Conservation (phyloP, 2,113 vertebrate species). For the Phrynosoma platyrhinos region DNA sequence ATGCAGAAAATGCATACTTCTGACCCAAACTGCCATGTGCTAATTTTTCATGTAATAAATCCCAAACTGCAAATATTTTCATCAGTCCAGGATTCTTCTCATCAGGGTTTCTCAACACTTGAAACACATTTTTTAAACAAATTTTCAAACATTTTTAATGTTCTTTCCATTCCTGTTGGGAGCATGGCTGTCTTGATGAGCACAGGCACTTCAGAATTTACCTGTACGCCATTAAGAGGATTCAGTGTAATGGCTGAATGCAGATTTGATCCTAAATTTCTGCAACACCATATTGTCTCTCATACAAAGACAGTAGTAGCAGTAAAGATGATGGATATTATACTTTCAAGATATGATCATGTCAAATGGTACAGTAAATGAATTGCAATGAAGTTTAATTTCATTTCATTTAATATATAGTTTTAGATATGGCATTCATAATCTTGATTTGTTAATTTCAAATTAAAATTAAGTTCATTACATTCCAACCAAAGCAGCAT, state of each 20-base stretch:
- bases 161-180: not conserved
- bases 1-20: too few relatives aligned
- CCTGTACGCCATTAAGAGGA: too few relatives aligned
- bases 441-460: slow-evolving; percentile 13
- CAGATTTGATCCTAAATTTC: not conserved
- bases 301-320: not conserved
- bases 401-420: not conserved
- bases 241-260: too few relatives aligned
- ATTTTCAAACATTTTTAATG: too few relatives aligned
- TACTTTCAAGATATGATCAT: slow-evolving; percentile 20
- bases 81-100: too few relatives aligned
- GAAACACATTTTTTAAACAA: too few relatives aligned
- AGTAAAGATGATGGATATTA: not conserved
- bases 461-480: slow-evolving; percentile 31
- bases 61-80: too few relatives aligned
- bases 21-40: too few relatives aligned
- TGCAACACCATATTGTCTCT: too few relatives aligned
- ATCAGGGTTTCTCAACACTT: too few relatives aligned
- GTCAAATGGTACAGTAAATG: slow-evolving; percentile 5
- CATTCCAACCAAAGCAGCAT: slow-evolving; percentile 3
- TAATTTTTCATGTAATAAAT: too few relatives aligned
- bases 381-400: slow-evolving; percentile 20
- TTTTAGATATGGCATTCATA: not conserved
- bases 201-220: too few relatives aligned
- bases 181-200: not conserved